Evolutionary conservation across 2,888 invertebrate species (phyloP).

Genomic region (Rhaphigaster nebulosa): DNA sequence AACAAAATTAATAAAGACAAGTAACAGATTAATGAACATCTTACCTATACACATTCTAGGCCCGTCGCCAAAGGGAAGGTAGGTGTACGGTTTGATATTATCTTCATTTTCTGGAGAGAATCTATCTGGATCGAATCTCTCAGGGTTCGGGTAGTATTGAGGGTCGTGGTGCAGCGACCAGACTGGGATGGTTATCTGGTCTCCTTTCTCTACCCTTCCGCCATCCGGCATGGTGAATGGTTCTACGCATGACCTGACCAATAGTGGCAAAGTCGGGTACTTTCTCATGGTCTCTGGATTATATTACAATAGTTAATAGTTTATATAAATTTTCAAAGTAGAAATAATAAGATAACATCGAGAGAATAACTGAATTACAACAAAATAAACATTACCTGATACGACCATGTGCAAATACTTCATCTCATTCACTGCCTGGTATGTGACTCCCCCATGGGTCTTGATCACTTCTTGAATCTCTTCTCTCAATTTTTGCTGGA

Average conservation of each 20-base stretch:
- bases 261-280: constrained; percentile 68
- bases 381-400: neutral
- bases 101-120: constrained; percentile 73
- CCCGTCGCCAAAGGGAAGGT: constrained; percentile 75
- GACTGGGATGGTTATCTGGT: constrained; percentile 72
- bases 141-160: constrained; percentile 74
- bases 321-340: neutral
- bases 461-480: constrained; percentile 71
- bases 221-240: constrained; percentile 66
- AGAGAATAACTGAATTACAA: neutral
- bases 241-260: constrained; percentile 69
- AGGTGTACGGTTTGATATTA: constrained; percentile 71
- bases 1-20: neutral
- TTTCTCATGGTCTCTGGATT: constrained; percentile 67
- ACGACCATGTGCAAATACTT: constrained; percentile 73
- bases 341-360: neutral
- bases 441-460: constrained; percentile 69
- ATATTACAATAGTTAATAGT: neutral
- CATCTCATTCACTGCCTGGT: constrained; percentile 71
- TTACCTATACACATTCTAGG: constrained; percentile 74
- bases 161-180: constrained; percentile 76
- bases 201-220: constrained; percentile 65
- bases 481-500: constrained; percentile 70
- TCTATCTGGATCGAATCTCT: constrained; percentile 75
- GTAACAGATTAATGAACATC: constrained; percentile 58